A percentile compares a stretch with the other conserved stretches of the same genome.
phyloP scores from a whole-genome alignment of 2,888 invertebrate genomes.

The Oasisia sp. region DNA sequence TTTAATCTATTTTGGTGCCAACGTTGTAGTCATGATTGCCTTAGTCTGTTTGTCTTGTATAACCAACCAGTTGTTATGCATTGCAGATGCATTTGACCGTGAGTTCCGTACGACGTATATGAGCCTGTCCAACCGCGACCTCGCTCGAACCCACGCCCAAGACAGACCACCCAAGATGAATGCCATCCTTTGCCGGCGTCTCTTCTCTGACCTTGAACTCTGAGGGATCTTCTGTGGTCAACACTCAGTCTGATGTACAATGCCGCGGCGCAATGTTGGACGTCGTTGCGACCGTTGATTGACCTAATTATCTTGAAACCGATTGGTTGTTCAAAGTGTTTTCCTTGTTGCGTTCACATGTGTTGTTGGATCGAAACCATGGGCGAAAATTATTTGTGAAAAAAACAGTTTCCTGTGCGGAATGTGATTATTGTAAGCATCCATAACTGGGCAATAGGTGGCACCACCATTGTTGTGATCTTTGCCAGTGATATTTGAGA shows the following conservation, averaged over 20 bases:
- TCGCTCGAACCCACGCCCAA: slow-evolving; percentile 42
- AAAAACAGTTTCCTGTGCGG: background rate
- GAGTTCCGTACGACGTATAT: slow-evolving; percentile 87
- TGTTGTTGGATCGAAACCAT: background rate
- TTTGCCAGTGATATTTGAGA: too few species aligned
- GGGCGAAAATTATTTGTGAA: background rate
- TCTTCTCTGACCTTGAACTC: slow-evolving; percentile 40
- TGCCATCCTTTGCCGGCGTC: slow-evolving; percentile 37
- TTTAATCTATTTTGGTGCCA: too few species aligned
- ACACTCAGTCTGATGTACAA: background rate
- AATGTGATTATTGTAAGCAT: background rate
- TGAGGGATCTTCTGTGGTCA: background rate
- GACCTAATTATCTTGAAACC: too few species aligned
- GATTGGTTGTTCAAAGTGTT: too few species aligned
- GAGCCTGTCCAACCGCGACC: slow-evolving; percentile 76
- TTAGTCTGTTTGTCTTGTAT: too few species aligned
- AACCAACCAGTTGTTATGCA: slow-evolving; percentile 13
- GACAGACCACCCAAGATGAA: slow-evolving; percentile 55
- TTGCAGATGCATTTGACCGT: slow-evolving; percentile 83
- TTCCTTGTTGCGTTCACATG: too few species aligned
- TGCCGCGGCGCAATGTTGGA: too few species aligned
- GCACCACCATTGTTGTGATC: background rate
- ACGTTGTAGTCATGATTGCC: too few species aligned
- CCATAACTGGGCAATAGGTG: background rate
- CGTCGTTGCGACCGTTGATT: too few species aligned